A percentile compares a stretch with the other conserved stretches of the same genome.
These are phyloP conservation scores for Oxytorus armatus DNA, from an alignment of 2,888 invertebrate genomes.

Conservation along the genomic window DNA sequence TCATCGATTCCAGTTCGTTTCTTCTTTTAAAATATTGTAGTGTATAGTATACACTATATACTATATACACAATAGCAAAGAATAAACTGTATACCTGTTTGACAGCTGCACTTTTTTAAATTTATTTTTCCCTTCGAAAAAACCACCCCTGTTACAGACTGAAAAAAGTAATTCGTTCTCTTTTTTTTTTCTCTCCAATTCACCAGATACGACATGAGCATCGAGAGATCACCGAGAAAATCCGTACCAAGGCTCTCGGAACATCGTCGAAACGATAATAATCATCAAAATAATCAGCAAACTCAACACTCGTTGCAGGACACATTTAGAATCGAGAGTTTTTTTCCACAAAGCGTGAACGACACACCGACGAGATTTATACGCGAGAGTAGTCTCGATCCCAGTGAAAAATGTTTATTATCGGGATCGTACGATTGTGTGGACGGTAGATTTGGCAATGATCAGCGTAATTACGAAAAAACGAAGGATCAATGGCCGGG, in stretches of 20 bases:
- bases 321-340: slow-evolving; percentile 77
- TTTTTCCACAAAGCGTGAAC: slow-evolving; percentile 80
- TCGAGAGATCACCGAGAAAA: slow-evolving; percentile 76
- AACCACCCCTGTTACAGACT: too few relatives aligned
- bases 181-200: background rate
- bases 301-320: slow-evolving; percentile 72
- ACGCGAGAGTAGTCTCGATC: slow-evolving; percentile 74
- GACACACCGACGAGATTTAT: slow-evolving; percentile 69
- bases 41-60: too few relatives aligned
- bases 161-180: too few relatives aligned
- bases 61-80: too few relatives aligned
- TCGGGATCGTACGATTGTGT: slow-evolving; percentile 79
- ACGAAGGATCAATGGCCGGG: slow-evolving; percentile 70
- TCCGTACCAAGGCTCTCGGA: slow-evolving; percentile 53
- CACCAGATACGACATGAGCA: slow-evolving; percentile 78
- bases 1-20: too few relatives aligned
- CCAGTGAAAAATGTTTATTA: slow-evolving; percentile 73
- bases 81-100: too few relatives aligned
- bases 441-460: slow-evolving; percentile 76
- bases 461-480: slow-evolving; percentile 65
- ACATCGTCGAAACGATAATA: slow-evolving; percentile 44
- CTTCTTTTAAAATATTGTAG: too few relatives aligned
- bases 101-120: too few relatives aligned
- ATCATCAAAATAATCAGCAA: slow-evolving; percentile 36
- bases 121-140: background rate